These are phyloP conservation scores for Neodiprion lecontei DNA, from an alignment of 1,140 invertebrate species.

Conservation along the genomic window DNA sequence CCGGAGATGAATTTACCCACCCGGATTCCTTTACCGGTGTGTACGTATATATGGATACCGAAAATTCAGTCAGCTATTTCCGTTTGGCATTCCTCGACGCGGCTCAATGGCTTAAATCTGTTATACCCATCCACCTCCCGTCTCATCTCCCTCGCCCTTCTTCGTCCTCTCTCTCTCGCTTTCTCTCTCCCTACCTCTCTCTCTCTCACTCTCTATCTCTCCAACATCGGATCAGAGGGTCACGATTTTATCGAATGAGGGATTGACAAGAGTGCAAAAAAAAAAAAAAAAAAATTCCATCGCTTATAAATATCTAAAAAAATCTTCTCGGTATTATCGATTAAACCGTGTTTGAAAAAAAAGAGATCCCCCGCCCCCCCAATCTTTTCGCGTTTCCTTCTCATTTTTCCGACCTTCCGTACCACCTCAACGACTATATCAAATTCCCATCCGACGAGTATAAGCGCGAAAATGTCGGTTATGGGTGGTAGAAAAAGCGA, in stretches of 20 bases:
- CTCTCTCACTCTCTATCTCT: constrained; percentile 18
- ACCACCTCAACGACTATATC: background rate
- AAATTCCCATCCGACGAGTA: no score
- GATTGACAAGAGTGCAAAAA: background rate
- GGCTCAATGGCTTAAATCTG: no score
- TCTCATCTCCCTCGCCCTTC: constrained; percentile 15
- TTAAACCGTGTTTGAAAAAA: background rate
- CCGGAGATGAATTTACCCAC: no score
- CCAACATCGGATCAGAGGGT: no score
- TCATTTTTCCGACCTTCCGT: background rate
- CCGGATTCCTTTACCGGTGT: no score
- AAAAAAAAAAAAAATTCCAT: background rate
- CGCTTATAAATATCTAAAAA: background rate
- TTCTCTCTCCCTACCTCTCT: constrained; percentile 16
- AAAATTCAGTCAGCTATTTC: no score
- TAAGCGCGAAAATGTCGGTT: background rate
- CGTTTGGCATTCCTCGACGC: no score
- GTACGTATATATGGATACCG: no score
- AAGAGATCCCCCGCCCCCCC: background rate
- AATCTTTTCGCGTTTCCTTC: background rate
- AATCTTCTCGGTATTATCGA: constrained; percentile 10
- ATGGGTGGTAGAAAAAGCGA: background rate
- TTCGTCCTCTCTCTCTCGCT: constrained; percentile 21
- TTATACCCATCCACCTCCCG: background rate
- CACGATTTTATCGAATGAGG: no score